Base-by-base conservation (phyloP, 1,140 invertebrate genomes). In the Calosoma granatense region DNA sequence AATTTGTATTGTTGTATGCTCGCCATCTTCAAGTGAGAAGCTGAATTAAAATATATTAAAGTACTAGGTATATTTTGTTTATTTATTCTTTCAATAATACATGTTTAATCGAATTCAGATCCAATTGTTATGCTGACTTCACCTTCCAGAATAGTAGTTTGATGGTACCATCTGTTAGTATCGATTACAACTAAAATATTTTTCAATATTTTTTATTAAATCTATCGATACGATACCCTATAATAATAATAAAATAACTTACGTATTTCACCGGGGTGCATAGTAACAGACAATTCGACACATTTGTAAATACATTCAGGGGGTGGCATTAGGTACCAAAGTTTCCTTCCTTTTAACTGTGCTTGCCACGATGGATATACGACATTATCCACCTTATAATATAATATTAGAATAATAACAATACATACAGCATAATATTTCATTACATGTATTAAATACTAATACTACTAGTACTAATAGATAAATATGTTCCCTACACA, bases 161-260 rank as follows among this genome's bases (percentile, higher is more conserved):
- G 83, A 74, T 97, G 94, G 67, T 92, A 97, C 94, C 94, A 97
- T 57, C 85, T 83, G 70, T 97, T 95, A 0, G 93, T 96, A 71
- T 97, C 92, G 59, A 97, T 71, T 43, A 92, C 83, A 79, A 94
- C 89, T 92, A 73, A n/a, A 81, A 82, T 61, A 65, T 60, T n/a
- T n/a, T 60, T 23, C 19, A 41, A 59, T 12, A 20, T 53, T 52
- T 11, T 20, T 43, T 41, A 53, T 43, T 47, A 30, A 56, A 57
- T n/a, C 22, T 23, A 53, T 36, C 2, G 19, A 51, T 55, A 30
- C 20, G 23, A 26, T 47, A 23, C 12, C 39, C 14, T 41, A 22
- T 47, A 23, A 54, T 26, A n/a, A n/a, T n/a, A n/a, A n/a, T n/a
- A n/a, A n/a, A n/a, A n/a, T 20, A 53, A 78, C 83, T 84, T 75